Conservation (phyloP, 2,888 invertebrate species). For the Kuschelorhynchus macadamiae region DNA sequence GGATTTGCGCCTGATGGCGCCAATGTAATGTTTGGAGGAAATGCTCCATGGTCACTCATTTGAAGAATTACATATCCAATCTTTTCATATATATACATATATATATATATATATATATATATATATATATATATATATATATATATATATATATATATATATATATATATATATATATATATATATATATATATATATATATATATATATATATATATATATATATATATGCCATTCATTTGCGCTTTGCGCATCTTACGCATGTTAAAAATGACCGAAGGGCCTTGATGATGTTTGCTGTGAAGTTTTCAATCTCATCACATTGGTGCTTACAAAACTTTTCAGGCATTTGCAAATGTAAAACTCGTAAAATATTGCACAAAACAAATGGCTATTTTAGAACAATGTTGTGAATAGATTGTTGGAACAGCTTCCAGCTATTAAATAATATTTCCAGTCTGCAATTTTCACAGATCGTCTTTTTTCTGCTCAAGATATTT, state of each 20-base stretch:
- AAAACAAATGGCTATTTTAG: slow-evolving; percentile 3
- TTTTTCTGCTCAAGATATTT: slow-evolving; percentile 2
- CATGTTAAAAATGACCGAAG: slow-evolving; percentile 55
- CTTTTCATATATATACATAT: too few species aligned
- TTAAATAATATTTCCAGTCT: not conserved
- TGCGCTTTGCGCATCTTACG: slow-evolving; percentile 55
- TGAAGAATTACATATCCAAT: slow-evolving; percentile 48
- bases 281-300: slow-evolving; percentile 48
- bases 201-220: too few species aligned
- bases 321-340: not conserved
- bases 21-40: slow-evolving; percentile 46
- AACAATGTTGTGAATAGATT: not conserved
- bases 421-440: not conserved
- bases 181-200: too few species aligned
- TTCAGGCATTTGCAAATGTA: too few species aligned
- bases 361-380: slow-evolving; percentile 14
- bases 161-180: too few species aligned
- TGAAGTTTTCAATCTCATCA: slow-evolving; percentile 4
- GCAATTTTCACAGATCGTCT: not conserved
- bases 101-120: too few species aligned
- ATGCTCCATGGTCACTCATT: slow-evolving; percentile 39
- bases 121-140: too few species aligned
- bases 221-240: slow-evolving; percentile 59
- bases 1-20: slow-evolving; percentile 52
- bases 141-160: too few species aligned